Evolutionary conservation across 2,113 vertebrate species (phyloP), one percentile per base, ranked within the genome.

Genomic region (Sinosuthora webbiana): DNA sequence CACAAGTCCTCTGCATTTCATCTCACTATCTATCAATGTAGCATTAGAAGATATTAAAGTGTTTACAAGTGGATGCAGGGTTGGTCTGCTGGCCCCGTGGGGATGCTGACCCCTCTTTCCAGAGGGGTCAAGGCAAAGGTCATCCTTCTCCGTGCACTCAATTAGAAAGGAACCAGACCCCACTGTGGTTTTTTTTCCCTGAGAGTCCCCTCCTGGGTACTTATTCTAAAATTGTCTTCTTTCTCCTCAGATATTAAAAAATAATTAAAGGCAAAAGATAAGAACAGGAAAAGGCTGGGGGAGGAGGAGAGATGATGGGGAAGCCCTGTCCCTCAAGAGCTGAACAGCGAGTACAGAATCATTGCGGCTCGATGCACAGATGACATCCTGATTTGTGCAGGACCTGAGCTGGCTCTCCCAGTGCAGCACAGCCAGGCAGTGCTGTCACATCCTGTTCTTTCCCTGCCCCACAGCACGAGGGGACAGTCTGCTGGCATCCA

Each of bases 11-110:
- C 90, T 73, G 73, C 15, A 27, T 79, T 95, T 95, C 83, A 57
- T 89, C 74, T 92, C 4, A 2, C 90, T 53, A 94, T 96, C 85
- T 89, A 53, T 96, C 95, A 96, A 70, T 31, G 89, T 37, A 89
- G 86, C 64, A 64, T 92, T 97, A 92, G 88, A 60, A 92, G 95
- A 78, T 50, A 73, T 57, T 78, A 73, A 84, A 95, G 80, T 60
- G 71, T 93, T 96, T 95, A 86, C 86, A 75, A 64, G 86, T 77
- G 71, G 44, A 78, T 47, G 33, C 64, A 37, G 86, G 44, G 67
- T 19, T 53, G 70, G 50, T n/a, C 42, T 63, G 39, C 63, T 35
- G 71, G 55, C 47, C 82, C 77, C 4, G 0, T 25, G 90, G 76
- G 83, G 56, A 75, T 64, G 41, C 92, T 89, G 90, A 81, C 52